Evolutionary conservation across 2,113 vertebrate genomes (phyloP).

Genomic region (Tympanuchus pallidicinctus): DNA sequence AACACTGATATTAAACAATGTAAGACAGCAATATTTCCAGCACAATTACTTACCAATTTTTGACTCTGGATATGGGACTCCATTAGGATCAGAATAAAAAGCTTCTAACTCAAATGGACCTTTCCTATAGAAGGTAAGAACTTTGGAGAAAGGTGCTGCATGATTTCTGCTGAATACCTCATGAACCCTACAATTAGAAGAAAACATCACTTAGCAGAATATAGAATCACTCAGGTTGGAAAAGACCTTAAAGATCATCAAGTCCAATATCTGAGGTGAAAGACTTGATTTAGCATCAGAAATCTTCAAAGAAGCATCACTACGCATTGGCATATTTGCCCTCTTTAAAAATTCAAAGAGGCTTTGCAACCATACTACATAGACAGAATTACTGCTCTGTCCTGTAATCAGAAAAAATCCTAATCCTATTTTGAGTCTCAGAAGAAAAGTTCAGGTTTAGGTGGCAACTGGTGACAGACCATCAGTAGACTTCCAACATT

Average conservation of each 20-base stretch:
- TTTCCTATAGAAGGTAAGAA: constrained; percentile 83
- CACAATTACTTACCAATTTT: constrained; percentile 80
- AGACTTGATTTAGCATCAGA: neutral
- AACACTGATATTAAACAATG: neutral
- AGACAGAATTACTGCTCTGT: neutral
- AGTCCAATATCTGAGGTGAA: neutral
- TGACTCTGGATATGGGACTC: constrained; percentile 82
- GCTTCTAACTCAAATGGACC: constrained; percentile 84
- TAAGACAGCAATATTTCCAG: neutral
- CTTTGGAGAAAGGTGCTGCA: constrained; percentile 82
- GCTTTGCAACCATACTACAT: neutral
- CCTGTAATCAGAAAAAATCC: neutral
- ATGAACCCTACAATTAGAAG: constrained; percentile 68
- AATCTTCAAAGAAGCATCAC: neutral
- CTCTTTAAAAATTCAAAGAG: neutral
- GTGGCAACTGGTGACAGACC: neutral
- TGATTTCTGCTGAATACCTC: constrained; percentile 85
- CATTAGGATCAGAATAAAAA: constrained; percentile 82
- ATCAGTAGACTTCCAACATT: neutral
- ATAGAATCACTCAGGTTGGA: too few species aligned
- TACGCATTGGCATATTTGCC: neutral
- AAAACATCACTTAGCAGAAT: neutral
- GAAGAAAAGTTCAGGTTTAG: neutral
- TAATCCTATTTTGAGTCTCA: neutral
- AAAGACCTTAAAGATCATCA: too few species aligned